Evolutionary conservation across 2,888 invertebrate species (phyloP), one percentile per base, ranked within the genome.

Genomic region (Ceraclea dissimilis): DNA sequence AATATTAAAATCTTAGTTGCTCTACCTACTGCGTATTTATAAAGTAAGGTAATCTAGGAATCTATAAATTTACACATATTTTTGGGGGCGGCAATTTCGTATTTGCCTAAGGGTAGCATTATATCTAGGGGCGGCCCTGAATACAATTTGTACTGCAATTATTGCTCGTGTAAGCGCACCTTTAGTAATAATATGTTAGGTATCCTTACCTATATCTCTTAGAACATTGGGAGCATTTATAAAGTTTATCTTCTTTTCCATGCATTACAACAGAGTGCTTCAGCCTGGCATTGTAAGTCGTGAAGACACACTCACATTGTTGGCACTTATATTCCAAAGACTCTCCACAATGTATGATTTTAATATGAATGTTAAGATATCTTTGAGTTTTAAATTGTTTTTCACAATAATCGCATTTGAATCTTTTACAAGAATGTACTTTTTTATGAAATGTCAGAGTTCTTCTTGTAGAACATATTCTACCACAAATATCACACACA

Each of bases 151-250:
- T n/a, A n/a, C n/a, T n/a, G n/a, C n/a, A n/a, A n/a, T n/a, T n/a
- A n/a, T n/a, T n/a, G n/a, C n/a, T n/a, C n/a, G n/a, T n/a, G n/a
- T n/a, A n/a, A n/a, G n/a, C n/a, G n/a, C n/a, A n/a, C n/a, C n/a
- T n/a, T n/a, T n/a, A n/a, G n/a, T n/a, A 39, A 39, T 39, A 4
- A 39, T 39, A 39, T 39, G 13, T 8, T 26, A 39, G 13, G 5
- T 39, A 39, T 22, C 2, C 10, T 16, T 54, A 51, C 49, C 52
- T 51, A 44, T 58, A 60, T 43, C 46, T 52, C n/a, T 50, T 54
- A 18, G 58, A 26, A 49, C 60, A 60, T 46, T 60, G 59, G 1
- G 34, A n/a, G 33, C 60, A 60, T 51, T 54, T 60, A 26, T 60
- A 60, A 10, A 44, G n/a, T 48, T 58, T 58, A 16, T 60, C 58